These are phyloP conservation scores for Limnephilus rhombicus DNA, from an alignment of 2,888 invertebrate species.

Conservation along the genomic window DNA sequence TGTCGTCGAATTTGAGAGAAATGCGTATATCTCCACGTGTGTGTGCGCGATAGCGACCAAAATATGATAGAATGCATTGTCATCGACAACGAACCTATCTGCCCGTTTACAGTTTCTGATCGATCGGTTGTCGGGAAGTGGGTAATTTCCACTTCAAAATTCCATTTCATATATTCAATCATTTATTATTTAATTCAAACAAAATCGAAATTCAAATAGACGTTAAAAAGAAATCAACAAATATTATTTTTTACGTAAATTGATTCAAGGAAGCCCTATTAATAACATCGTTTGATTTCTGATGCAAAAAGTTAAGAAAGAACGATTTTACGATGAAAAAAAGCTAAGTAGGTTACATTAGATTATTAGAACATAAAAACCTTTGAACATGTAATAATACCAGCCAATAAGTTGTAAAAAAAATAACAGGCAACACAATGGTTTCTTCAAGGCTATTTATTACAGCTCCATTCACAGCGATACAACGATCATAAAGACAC, in stretches of 20 bases:
- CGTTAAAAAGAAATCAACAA: background rate
- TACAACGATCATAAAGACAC: background rate
- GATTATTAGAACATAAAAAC: background rate
- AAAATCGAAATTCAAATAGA: too few relatives aligned
- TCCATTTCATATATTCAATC: too few relatives aligned
- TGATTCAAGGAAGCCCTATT: background rate
- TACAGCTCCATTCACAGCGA: background rate
- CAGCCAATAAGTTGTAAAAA: slow-evolving; percentile 15
- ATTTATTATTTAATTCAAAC: too few relatives aligned
- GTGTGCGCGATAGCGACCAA: too few relatives aligned
- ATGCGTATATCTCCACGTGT: too few relatives aligned
- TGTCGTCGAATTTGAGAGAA: too few relatives aligned
- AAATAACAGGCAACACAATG: slow-evolving; percentile 9
- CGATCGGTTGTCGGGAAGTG: too few relatives aligned
- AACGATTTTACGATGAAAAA: background rate
- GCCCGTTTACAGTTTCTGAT: too few relatives aligned
- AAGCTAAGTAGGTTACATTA: background rate
- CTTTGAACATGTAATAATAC: slow-evolving; percentile 13
- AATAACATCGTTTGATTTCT: background rate
- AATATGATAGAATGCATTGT: too few relatives aligned
- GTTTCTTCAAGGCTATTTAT: slow-evolving; percentile 35
- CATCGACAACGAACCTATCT: too few relatives aligned
- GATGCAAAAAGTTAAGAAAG: background rate
- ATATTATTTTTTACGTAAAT: background rate
- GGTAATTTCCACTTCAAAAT: too few relatives aligned